Base-by-base conservation (phyloP, 1,140 invertebrate species). In the Microplitis demolitor region DNA sequence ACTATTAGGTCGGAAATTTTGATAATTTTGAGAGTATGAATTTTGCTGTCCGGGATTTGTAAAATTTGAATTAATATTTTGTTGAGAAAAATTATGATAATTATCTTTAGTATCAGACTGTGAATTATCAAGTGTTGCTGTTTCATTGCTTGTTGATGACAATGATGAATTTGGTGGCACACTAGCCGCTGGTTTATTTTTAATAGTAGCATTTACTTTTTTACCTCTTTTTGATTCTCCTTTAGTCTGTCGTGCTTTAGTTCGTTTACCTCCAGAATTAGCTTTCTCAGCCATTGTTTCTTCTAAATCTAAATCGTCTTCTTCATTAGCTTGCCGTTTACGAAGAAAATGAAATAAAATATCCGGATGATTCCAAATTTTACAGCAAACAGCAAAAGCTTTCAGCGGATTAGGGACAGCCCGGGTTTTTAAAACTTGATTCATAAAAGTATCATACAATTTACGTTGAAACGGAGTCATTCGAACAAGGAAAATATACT, bases 331-430 rank as follows among this genome's bases (percentile, higher is more conserved):
- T 78, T 92, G 91, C 69, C 93, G 90, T 82, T 97, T 96, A 80
- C 93, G 92, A 58, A 98, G 83, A 82, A 97, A 95, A 83, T 97
- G 93, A 81, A 97, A 97, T 37, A 99, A 84, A 62, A 99, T 94
- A 87, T 99, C 98, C 0, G 98, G 98, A 88, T 99, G 98, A 84
- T 99, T 99, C 97, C 98, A 99, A 76, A 99, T 99, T 89, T 99
- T 99, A 82, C 97, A 98, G 85, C 98, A 99, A 66, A 99, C 96
- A 53, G 98, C 96, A 88, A 99, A 99, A 4, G 98, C 97, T 85
- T 98, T 98, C 9, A 99, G 89, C 1, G 98, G 97, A 89, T 99
- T 99, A 4, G 95, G 95, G 31, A 97, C 95, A 34, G 94, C 91
- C 72, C 95, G 93, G 8, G 91, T 93, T 60, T 94, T 89, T 2